phyloP scores from a whole-genome alignment of 2,797 vertebrate species.

The Enoplosus armatus region DNA sequence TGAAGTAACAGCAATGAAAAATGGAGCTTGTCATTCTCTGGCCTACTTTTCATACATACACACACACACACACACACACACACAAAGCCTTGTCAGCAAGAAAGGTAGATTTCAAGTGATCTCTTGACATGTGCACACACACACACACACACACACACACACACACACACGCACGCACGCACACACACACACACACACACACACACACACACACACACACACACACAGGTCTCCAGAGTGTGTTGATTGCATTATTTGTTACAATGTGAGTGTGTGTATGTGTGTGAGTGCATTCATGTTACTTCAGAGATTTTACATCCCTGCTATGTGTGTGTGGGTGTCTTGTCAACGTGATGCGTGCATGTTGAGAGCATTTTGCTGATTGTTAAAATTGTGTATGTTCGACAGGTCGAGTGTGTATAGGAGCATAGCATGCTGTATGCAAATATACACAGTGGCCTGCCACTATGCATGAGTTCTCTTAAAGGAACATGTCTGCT shows the following conservation, averaged over 20 bases:
- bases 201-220: background rate
- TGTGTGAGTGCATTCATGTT: background rate
- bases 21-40: conserved; percentile 66
- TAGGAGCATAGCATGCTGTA: background rate
- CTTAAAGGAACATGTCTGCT: conserved; percentile 3
- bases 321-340: background rate
- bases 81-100: conserved; percentile 44
- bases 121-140: background rate
- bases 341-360: conserved; percentile 13
- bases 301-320: background rate
- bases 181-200: background rate
- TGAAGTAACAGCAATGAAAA: conserved; percentile 65
- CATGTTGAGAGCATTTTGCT: background rate
- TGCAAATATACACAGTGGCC: conserved; percentile 28
- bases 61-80: background rate
- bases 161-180: background rate
- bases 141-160: background rate
- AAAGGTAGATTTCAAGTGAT: conserved; percentile 44
- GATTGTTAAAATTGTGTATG: conserved; percentile 3
- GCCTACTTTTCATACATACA: conserved; percentile 58
- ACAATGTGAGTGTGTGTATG: conserved; percentile 3
- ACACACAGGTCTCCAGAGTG: background rate
- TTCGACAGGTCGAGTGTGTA: conserved; percentile 22
- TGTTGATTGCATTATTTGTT: conserved; percentile 31
- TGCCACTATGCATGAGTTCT: conserved; percentile 40